Evolutionary conservation across 2,113 vertebrate genomes (phyloP), one percentile per base, ranked within the genome.

Genomic region (Terrapene triunguis): DNA sequence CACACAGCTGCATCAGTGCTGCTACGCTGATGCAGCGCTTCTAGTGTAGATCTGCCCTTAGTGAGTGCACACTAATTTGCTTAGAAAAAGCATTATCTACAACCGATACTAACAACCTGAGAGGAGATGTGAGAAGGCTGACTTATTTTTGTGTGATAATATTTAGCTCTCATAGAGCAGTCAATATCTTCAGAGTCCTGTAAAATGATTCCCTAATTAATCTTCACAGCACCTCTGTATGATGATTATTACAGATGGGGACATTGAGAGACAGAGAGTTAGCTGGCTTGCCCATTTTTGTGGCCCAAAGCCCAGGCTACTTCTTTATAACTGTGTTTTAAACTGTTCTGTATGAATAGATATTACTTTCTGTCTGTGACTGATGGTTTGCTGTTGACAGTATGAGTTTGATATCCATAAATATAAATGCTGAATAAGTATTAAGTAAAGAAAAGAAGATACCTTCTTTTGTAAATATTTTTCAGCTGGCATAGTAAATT

Each of bases 391-490:
- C 76, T 89, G 94, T 76, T 93, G 97, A 96, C 92, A 94, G 82
- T 82, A 85, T 0, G 54, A 93, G 82, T 95, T 94, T 96, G 94
- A 95, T 91, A 69, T 42, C 83, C 89, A 93, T 89, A 92, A 96
- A 95, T 95, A 8, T 91, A 95, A 97, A 89, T 76, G 51, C 72
- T 82, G 89, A 97, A 97, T 97, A 97, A 93, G 89, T 96, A 85
- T 97, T 83, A 97, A 95, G 93, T 29, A 1, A 82, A 90, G 84
- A 95, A 97, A 94, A 93, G 94, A 97, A 98, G 97, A 96, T 96
- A 97, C 95, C 95, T 98, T 97, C 97, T 98, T 98, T 98, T 97
- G 97, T 97, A 98, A 98, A 97, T 97, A 89, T 98, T 97, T 97
- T 97, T 98, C 98, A 97, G 97, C 97, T 96, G 94, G 97, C 97